phyloP scores from a whole-genome alignment of 2,113 vertebrate species.

The Hymenochirus boettgeri region DNA sequence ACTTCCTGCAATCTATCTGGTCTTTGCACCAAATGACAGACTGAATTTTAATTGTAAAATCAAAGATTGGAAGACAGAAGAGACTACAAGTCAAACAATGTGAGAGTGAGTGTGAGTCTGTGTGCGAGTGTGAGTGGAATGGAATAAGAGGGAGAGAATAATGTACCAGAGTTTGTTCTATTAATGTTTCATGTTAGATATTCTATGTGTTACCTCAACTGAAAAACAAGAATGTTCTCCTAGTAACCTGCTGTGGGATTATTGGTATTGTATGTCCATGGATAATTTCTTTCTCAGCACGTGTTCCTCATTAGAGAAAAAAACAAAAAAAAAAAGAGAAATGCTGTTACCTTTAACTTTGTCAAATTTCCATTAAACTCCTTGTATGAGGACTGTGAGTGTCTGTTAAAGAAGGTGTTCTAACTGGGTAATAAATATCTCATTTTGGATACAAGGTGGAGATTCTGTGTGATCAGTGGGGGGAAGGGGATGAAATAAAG shows the following conservation, averaged over 20 bases:
- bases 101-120: background rate
- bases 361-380: constrained; percentile 99
- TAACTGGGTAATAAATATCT: constrained; percentile 99
- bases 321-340: no score
- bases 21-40: constrained; percentile 82
- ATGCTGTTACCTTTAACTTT: constrained; percentile 99
- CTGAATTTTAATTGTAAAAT: constrained; percentile 79
- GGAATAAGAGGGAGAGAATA: constrained; percentile 84
- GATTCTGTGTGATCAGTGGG: constrained; percentile 26
- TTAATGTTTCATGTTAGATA: constrained; percentile 99
- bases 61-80: constrained; percentile 63
- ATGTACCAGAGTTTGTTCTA: constrained; percentile 99
- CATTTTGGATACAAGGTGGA: constrained; percentile 98
- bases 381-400: constrained; percentile 99
- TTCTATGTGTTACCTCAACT: constrained; percentile 99
- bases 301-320: constrained; percentile 99
- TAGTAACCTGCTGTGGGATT: constrained; percentile 99
- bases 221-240: constrained; percentile 99
- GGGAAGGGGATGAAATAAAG: background rate
- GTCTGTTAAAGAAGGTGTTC: constrained; percentile 99
- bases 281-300: constrained; percentile 99
- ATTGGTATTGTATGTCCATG: constrained; percentile 99
- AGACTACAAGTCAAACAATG: constrained; percentile 18
- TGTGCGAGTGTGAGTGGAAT: background rate
- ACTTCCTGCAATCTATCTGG: constrained; percentile 69